Conservation (phyloP, 2,113 vertebrate genomes). For the Oceanites oceanicus region DNA sequence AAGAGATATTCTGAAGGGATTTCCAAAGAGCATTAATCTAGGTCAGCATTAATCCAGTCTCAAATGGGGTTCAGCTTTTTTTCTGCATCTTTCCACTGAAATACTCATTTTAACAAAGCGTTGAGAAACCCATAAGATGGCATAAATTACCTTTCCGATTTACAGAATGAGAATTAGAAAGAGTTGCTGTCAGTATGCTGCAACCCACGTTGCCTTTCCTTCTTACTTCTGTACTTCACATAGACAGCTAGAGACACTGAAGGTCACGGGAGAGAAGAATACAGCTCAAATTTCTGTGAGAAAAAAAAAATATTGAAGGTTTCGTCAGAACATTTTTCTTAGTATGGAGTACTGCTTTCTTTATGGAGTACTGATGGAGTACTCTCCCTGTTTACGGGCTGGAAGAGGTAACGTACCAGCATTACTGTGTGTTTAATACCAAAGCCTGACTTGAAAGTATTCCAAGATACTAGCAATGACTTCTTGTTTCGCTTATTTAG, state of each 20-base stretch:
- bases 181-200: neutral
- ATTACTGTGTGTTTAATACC: neutral
- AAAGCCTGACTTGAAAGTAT: neutral
- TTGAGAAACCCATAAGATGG: neutral
- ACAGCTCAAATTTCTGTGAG: neutral
- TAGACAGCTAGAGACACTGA: neutral
- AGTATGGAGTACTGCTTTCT: neutral
- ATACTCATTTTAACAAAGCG: neutral
- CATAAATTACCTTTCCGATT: neutral
- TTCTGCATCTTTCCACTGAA: neutral
- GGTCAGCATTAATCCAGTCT: neutral
- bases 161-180: neutral
- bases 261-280: neutral
- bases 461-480: neutral
- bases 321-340: neutral
- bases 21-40: slow-evolving; percentile 30
- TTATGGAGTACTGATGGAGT: no score
- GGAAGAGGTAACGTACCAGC: neutral
- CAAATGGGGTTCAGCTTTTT: neutral
- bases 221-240: neutral
- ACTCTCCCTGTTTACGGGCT: neutral
- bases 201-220: neutral
- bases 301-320: neutral
- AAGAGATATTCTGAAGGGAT: neutral
- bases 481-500: neutral